Base-by-base conservation (phyloP, 2,113 vertebrate species). In the Bambusicola thoracicus region DNA sequence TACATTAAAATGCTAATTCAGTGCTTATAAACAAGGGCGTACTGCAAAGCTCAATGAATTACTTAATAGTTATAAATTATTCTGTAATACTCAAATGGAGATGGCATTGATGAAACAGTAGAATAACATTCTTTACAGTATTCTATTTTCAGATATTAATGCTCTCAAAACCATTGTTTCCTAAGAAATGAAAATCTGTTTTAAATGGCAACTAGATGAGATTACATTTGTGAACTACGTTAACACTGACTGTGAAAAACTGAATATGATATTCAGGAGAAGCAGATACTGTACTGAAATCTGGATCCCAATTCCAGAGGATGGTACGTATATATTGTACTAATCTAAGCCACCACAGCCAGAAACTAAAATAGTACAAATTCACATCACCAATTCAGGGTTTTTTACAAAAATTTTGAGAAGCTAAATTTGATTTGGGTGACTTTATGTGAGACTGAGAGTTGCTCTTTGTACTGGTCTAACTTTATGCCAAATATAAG, bases 341-440 rank as follows among this genome's bases (percentile, higher is more conserved):
- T 32, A 27, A 10, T 27, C 14, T 85, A 38, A 27, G 11, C 58
- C 70, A 55, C 7, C 15, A 0, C 0, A 10, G 12, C 10, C 40
- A 13, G 34, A 51, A 7, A 13, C 14, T 38, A 59, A 82, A 32
- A 56, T 3, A 13, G 32, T 32, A 34, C 19, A 24, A 49, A 9
- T 3, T 36, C 13, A 0, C 0, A 4, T 48, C 58, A 16, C 29
- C 8, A 0, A 38, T 43, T 51, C 40, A 73, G 24, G 2, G 46
- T 44, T 68, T 58, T 61, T 61, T 15, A 9, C 10, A 30, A 55
- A 43, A 27, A 29, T 61, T 79, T 34, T 43, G 3, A 25, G 66
- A 66, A 55, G 11, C 3, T 55, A 24, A 59, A 79, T 79, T 65
- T 65, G 11, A 11, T 61, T 44, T 49, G 48, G 22, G 16, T 44